phyloP scores from a whole-genome alignment of 2,888 invertebrate genomes.

The Cheilosia grossa region DNA sequence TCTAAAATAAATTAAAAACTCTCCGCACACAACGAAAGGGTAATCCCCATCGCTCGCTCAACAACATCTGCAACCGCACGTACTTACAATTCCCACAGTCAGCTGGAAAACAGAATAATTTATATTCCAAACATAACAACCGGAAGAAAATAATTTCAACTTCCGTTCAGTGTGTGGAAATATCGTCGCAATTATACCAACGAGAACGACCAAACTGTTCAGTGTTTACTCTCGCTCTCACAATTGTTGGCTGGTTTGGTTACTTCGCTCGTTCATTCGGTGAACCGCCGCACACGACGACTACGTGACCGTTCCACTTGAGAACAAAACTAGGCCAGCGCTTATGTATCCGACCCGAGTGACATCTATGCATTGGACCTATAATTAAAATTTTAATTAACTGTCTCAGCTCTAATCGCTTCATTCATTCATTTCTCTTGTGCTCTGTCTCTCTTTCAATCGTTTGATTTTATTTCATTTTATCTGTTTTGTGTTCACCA shows the following conservation, averaged over 20 bases:
- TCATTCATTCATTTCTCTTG: conserved; percentile 41
- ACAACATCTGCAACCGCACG: no score
- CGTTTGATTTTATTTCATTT: conserved; percentile 33
- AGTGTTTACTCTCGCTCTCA: conserved; percentile 27
- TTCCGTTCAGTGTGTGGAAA: conserved; percentile 58
- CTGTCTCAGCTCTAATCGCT: conserved; percentile 57
- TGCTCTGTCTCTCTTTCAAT: conserved; percentile 25
- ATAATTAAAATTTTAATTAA: conserved; percentile 73
- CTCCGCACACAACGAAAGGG: neutral
- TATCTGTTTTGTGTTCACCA: conserved; percentile 50
- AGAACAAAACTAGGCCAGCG: conserved; percentile 61
- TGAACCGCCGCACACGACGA: conserved; percentile 13
- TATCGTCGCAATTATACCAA: conserved; percentile 15
- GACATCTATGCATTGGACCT: conserved; percentile 68
- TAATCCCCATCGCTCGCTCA: neutral
- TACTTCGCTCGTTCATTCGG: neutral
- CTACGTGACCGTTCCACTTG: conserved; percentile 16
- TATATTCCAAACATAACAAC: conserved; percentile 17
- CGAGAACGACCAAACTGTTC: neutral
- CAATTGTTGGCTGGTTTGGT: neutral
- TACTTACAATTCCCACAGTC: neutral
- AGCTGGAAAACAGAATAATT: conserved; percentile 16
- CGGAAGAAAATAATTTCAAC: conserved; percentile 70
- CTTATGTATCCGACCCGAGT: conserved; percentile 64
- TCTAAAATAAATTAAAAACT: neutral